phyloP scores from a whole-genome alignment of 1,140 invertebrate species.

The Brachionus plicatilis region DNA sequence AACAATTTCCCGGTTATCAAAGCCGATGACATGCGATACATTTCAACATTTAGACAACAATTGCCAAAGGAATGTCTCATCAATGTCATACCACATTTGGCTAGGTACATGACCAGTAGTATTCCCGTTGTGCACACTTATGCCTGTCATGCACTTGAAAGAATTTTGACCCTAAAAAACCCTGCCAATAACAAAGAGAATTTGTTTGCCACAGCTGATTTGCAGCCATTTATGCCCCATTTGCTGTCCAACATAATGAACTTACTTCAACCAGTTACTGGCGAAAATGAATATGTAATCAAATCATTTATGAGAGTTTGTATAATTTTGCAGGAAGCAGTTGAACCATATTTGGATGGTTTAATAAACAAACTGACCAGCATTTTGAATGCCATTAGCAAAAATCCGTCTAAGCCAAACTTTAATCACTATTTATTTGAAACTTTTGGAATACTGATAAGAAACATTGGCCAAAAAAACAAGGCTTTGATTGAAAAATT shows the following conservation, averaged over 20 bases:
- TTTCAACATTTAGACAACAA: constrained; percentile 87
- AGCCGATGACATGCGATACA: constrained; percentile 88
- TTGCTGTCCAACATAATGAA: constrained; percentile 24
- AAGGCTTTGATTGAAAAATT: constrained; percentile 74
- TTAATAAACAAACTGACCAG: constrained; percentile 75
- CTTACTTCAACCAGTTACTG: constrained; percentile 25
- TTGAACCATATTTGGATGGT: constrained; percentile 72
- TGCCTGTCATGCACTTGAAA: constrained; percentile 82
- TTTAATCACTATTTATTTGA: constrained; percentile 98
- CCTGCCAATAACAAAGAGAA: constrained; percentile 51
- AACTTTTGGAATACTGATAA: constrained; percentile 75
- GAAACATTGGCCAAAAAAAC: constrained; percentile 76
- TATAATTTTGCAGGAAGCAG: constrained; percentile 69
- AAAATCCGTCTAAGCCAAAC: constrained; percentile 88
- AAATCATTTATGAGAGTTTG: constrained; percentile 79
- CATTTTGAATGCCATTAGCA: constrained; percentile 75
- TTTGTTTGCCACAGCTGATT: constrained; percentile 42
- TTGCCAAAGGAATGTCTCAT: constrained; percentile 70
- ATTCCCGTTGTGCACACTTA: constrained; percentile 84
- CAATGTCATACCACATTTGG: constrained; percentile 67
- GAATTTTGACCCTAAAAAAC: constrained; percentile 69
- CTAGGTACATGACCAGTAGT: constrained; percentile 68
- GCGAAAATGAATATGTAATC: constrained; percentile 93
- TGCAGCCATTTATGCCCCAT: constrained; percentile 35
- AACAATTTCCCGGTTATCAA: constrained; percentile 82